phyloP scores from a whole-genome alignment of 2,888 invertebrate genomes.

The Oegoconia quadripuncta region DNA sequence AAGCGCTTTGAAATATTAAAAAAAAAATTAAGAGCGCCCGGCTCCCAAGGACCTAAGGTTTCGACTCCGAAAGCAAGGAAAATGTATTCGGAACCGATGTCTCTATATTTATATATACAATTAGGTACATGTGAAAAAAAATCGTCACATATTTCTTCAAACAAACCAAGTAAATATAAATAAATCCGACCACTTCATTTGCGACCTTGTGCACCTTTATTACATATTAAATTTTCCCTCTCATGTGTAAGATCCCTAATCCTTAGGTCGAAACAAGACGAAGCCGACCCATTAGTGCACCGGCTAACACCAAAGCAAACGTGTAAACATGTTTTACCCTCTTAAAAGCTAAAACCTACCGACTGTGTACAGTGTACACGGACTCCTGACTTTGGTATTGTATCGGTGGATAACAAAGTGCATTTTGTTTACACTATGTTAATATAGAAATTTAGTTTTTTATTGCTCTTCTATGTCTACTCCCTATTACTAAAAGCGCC shows the following conservation, averaged over 20 bases:
- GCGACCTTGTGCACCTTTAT: no score
- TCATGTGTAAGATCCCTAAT: constrained; percentile 15
- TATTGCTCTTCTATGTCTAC: not conserved
- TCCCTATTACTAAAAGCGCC: not conserved
- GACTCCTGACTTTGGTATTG: constrained; percentile 2
- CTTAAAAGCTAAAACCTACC: constrained; percentile 36
- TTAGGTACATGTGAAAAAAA: no score
- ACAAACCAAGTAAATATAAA: no score
- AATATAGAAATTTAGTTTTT: not conserved
- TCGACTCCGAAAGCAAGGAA: no score
- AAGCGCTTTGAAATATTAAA: no score
- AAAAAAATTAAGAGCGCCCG: no score
- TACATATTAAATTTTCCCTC: no score
- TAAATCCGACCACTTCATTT: not conserved
- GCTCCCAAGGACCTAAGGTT: no score
- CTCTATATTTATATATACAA: no score
- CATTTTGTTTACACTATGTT: not conserved
- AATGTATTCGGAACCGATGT: no score
- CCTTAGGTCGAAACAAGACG: constrained; percentile 34
- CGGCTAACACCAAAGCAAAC: constrained; percentile 54
- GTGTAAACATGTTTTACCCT: constrained; percentile 50
- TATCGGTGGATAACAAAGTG: not conserved
- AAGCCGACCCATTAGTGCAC: constrained; percentile 47
- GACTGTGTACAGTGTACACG: constrained; percentile 2
- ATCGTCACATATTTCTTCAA: no score